Conservation (phyloP, 2,113 vertebrate genomes). For the Pterocles gutturalis region DNA sequence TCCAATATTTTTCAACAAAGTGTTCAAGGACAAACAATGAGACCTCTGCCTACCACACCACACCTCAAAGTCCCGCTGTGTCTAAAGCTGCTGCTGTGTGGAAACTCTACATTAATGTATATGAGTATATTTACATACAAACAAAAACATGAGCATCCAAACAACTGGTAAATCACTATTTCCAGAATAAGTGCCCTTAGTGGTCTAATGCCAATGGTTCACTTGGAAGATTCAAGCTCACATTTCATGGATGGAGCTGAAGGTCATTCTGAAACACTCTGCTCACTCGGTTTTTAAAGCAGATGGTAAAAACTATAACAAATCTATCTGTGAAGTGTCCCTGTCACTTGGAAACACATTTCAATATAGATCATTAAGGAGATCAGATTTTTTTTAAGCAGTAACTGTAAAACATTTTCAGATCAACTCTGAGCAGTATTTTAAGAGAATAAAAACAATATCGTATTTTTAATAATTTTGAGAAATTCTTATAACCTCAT, state of each 20-base stretch:
- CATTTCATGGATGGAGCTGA: neutral
- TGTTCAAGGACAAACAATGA: neutral
- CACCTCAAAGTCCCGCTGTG: neutral
- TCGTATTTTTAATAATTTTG: rapidly evolving
- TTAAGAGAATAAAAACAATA: neutral
- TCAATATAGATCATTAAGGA: neutral
- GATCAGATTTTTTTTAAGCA: neutral
- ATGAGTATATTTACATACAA: neutral
- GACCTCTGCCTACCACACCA: neutral
- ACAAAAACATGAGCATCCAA: neutral
- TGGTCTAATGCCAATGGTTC: neutral
- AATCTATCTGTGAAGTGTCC: neutral
- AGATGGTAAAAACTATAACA: conserved; percentile 28
- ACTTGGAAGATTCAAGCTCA: neutral
- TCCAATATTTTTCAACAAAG: neutral
- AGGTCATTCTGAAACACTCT: neutral
- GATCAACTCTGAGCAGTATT: neutral
- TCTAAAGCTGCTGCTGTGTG: neutral
- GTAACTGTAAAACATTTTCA: neutral
- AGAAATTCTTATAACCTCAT: neutral
- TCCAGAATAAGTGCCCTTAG: neutral
- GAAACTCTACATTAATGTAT: neutral
- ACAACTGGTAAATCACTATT: neutral
- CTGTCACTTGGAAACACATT: neutral
- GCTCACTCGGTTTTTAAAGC: neutral